Conservation (phyloP, 1,140 invertebrate genomes). For the Stegodyphus dumicola region DNA sequence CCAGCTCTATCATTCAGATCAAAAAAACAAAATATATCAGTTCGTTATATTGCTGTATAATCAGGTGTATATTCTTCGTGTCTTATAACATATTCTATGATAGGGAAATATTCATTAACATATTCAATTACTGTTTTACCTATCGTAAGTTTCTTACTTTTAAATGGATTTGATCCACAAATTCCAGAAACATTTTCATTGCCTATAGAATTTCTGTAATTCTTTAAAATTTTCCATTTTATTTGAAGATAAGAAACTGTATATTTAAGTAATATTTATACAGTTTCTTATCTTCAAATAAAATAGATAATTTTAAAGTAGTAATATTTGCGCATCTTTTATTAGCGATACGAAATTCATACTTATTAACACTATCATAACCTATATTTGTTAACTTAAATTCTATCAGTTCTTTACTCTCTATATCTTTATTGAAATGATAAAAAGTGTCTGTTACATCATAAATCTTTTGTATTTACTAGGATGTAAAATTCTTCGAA, state of each 20-base stretch:
- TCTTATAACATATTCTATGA: constrained; percentile 6
- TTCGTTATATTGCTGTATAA: not conserved
- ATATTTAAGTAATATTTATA: too few species aligned
- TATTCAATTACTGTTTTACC: not conserved
- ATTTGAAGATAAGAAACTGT: constrained; percentile 11
- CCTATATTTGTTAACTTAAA: not conserved
- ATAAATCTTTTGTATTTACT: not conserved
- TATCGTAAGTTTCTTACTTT: not conserved
- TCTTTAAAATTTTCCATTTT: constrained; percentile 16
- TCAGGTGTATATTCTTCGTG: not conserved
- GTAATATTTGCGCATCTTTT: constrained; percentile 10
- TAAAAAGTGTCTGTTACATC: not conserved
- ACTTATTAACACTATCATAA: not conserved
- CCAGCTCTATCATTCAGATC: constrained; percentile 3
- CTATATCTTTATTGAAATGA: not conserved
- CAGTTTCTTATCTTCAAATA: constrained; percentile 5
- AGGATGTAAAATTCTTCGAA: not conserved
- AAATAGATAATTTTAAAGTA: constrained; percentile 17
- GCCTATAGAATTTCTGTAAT: not conserved
- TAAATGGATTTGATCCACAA: not conserved
- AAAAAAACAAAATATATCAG: constrained; percentile 11
- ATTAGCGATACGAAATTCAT: not conserved
- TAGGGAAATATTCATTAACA: not conserved
- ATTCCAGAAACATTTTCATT: constrained; percentile 14
- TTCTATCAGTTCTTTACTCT: not conserved